phyloP scores from a whole-genome alignment of 2,797 vertebrate species.

The Cossypha dichroa region DNA sequence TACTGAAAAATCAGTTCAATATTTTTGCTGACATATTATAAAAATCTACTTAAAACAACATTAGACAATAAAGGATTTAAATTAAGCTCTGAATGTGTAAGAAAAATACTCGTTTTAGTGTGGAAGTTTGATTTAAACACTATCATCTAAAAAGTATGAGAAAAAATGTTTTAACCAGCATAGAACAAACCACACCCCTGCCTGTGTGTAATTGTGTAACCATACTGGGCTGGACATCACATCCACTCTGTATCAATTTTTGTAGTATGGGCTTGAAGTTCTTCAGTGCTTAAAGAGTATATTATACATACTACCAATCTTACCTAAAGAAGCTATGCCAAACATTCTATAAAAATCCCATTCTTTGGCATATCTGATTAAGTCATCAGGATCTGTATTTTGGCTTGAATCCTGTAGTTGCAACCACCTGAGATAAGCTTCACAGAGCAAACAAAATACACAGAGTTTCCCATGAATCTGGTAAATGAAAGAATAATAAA shows the following conservation, averaged over 20 bases:
- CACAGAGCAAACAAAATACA: slow-evolving; percentile 93
- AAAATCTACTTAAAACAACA: neutral
- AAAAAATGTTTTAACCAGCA: neutral
- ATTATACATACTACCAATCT: neutral
- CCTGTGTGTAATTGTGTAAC: neutral
- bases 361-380: slow-evolving; percentile 96
- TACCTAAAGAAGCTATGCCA: slow-evolving; percentile 89
- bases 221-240: neutral
- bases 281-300: neutral
- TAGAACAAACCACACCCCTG: rapidly evolving
- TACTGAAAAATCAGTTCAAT: neutral
- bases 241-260: neutral
- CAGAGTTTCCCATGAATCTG: slow-evolving; percentile 97
- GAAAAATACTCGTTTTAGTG: neutral
- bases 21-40: neutral
- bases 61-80: neutral
- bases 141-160: neutral
- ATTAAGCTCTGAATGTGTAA: neutral
- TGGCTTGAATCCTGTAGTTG: slow-evolving; percentile 86
- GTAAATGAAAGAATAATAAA: slow-evolving; percentile 32
- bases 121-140: neutral
- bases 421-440: slow-evolving; percentile 94
- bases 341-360: slow-evolving; percentile 98
- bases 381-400: slow-evolving; percentile 87
- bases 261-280: neutral